Percentiles rank a stretch among this genome's conserved stretches.
phyloP scores from a whole-genome alignment of 2,888 invertebrate species.

The Spodoptera picta region DNA sequence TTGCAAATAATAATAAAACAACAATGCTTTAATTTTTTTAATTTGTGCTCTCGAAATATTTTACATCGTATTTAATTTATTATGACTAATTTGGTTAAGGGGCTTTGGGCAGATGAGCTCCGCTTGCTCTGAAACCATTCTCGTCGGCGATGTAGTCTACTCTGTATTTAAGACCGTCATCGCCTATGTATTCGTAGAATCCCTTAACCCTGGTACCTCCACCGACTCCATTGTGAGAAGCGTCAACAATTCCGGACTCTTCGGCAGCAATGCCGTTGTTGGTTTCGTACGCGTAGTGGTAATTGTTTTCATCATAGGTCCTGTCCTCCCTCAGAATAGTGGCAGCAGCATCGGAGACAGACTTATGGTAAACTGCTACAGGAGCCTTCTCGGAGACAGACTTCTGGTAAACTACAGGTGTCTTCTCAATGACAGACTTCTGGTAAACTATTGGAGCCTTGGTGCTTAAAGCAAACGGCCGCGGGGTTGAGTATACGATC shows the following conservation, averaged over 20 bases:
- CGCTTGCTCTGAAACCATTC: slow-evolving; percentile 87
- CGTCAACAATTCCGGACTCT: slow-evolving; percentile 89
- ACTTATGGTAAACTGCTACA: slow-evolving; percentile 58
- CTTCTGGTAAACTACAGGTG: slow-evolving; percentile 36
- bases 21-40: slow-evolving; percentile 31
- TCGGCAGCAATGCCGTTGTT: slow-evolving; percentile 91
- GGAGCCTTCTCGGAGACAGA: slow-evolving; percentile 34
- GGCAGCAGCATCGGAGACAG: slow-evolving; percentile 83
- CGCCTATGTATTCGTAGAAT: slow-evolving; percentile 91
- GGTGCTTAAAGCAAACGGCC: slow-evolving; percentile 50
- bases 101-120: slow-evolving; percentile 84
- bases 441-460: slow-evolving; percentile 30
- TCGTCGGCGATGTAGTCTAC: slow-evolving; percentile 90
- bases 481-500: slow-evolving; percentile 49
- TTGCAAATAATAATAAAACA: slow-evolving; percentile 40
- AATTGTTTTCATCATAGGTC: slow-evolving; percentile 85
- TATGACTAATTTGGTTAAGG: slow-evolving; percentile 44
- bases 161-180: slow-evolving; percentile 88
- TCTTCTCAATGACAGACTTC: slow-evolving; percentile 11
- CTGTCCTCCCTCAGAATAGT: slow-evolving; percentile 87
- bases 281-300: slow-evolving; percentile 90
- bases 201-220: slow-evolving; percentile 90
- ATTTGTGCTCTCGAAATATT: slow-evolving; percentile 45
- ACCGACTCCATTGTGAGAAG: slow-evolving; percentile 73
- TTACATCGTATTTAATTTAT: slow-evolving; percentile 35